Evolutionary conservation across 2,113 vertebrate species (phyloP), one percentile per base, ranked within the genome.

Genomic region (Tetraodon nigroviridis): DNA sequence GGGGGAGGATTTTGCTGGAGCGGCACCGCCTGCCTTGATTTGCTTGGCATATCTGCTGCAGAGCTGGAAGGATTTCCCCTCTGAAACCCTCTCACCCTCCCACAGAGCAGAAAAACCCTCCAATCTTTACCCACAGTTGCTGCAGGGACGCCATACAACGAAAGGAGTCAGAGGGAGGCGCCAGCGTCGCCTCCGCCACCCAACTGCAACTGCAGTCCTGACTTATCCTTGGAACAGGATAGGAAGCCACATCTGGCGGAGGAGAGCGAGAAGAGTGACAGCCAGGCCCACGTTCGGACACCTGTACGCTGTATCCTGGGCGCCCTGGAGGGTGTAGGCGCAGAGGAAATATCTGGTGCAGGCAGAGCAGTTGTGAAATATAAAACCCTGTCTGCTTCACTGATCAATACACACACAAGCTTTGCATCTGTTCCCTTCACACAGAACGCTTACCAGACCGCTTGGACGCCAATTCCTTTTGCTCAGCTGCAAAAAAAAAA

Each of bases 101-200:
- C 58, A 27, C 68, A 40, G 71, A 71, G 80, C 64, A 84, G 72
- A 83, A 84, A 86, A 79, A 76, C 78, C 42, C 65, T 79, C 71
- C 64, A 76, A 82, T 82, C 78, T 78, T 73, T 48, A 2, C 55
- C 71, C 47, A 40, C 64, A 66, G 61, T 56, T 72, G 62, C 76
- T 41, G 66, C 64, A 64, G 78, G 76, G 81, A 73, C 11, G 37
- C 49, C 59, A 73, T 58, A 68, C 50, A 58, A 8, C 4, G 78
- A 81, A 76, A 54, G 65, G 76, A 19, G 53, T 51, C 16, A 58
- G 40, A 55, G 16, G 48, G 22, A 51, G 13, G 22, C 27, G 21
- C 32, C 32, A 6, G 24, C 24, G 5, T 27, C 4, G 24, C 24
- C 24, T 27, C 24, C 24, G 24, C 5, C 24, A 6, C 24, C 24